phyloP scores from a whole-genome alignment of 2,888 invertebrate species.

The Eudiplozoon nipponicum region DNA sequence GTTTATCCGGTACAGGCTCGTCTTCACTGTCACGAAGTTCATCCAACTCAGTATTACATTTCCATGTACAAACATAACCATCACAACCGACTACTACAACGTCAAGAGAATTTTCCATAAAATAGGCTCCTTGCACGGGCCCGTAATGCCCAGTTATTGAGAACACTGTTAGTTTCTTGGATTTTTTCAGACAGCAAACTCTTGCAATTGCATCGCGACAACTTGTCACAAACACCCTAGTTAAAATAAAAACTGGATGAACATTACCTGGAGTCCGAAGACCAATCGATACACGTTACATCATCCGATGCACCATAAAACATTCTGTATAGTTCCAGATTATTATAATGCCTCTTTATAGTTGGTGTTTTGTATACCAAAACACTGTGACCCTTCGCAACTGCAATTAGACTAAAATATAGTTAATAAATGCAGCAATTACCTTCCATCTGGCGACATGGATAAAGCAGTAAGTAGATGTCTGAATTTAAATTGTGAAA shows the following conservation, averaged over 20 bases:
- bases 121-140: conserved; percentile 49
- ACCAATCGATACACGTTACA: conserved; percentile 61
- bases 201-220: conserved; percentile 54
- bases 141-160: conserved; percentile 53
- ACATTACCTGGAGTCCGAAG: conserved; percentile 43
- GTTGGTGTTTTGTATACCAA: conserved; percentile 50
- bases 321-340: conserved; percentile 49
- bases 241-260: conserved; percentile 16
- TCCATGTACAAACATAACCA: conserved; percentile 53
- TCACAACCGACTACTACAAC: conserved; percentile 35
- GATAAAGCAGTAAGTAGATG: conserved; percentile 40
- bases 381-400: conserved; percentile 47
- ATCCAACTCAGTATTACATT: conserved; percentile 41
- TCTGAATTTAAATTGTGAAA: conserved; percentile 53
- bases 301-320: conserved; percentile 51
- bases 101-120: conserved; percentile 52
- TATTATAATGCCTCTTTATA: conserved; percentile 46
- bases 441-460: conserved; percentile 70
- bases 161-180: conserved; percentile 42
- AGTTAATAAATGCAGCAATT: conserved; percentile 18
- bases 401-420: conserved; percentile 46
- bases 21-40: conserved; percentile 30
- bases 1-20: conserved; percentile 18
- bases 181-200: conserved; percentile 44
- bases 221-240: conserved; percentile 46